Evolutionary conservation across 2,797 vertebrate species (phyloP), one percentile per base, ranked within the genome.

Genomic region (Cyprinella venusta): DNA sequence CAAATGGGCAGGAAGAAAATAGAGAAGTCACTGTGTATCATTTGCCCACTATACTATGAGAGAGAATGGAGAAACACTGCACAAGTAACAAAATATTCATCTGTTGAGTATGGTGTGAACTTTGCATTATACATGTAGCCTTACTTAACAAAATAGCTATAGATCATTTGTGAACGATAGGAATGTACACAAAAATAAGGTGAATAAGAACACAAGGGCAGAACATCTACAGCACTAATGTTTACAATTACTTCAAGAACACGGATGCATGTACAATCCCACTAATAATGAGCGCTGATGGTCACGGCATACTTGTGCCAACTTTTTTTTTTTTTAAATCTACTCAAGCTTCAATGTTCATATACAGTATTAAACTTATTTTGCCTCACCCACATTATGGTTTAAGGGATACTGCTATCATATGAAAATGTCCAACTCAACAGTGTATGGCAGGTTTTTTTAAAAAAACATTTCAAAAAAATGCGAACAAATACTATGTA

Each of bases 171-270:
- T 92, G 88, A 92, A 92, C 90, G 90, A 93, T 83, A 91, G 95
- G 95, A 97, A 97, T 95, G 95, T 96, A 92, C 85, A 94, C 61
- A 82, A 93, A 93, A 92, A 93, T 95, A 94, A 95, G 92, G 92
- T 65, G 92, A 93, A 91, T 83, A 90, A 91, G 90, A 16, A 84
- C 78, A 86, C 80, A 84, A 85, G 56, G 80, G 75, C 12, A 77
- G 38, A 69, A 82, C 76, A 87, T 83, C 81, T 59, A 84, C 6
- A 50, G 48, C 15, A 77, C 48, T 68, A 77, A 83, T 81, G 36
- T 75, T 84, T 79, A 79, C 52, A 83, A 52, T 24, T 75, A 82
- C 82, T 74, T 85, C 81, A 82, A 84, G 67, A 88, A 69, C 86
- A 89, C 85, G 70, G 78, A 85, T 78, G 75, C 85, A 87, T 76